These are phyloP conservation scores for Eupithecia tripunctaria DNA, from an alignment of 2,888 invertebrate species.

Conservation along the genomic window DNA sequence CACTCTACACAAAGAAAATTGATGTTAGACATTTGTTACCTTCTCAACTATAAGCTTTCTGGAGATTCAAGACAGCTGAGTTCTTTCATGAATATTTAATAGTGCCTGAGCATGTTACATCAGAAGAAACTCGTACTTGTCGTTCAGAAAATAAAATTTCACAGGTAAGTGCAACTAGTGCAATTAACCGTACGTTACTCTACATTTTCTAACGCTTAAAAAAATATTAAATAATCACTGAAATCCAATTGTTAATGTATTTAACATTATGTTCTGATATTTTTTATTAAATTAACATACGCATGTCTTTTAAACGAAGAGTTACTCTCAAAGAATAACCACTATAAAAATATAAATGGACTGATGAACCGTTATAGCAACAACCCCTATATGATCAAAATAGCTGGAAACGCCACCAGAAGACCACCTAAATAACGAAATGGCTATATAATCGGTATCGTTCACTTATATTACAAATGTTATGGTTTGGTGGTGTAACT, in stretches of 20 bases:
- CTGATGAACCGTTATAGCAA: background rate
- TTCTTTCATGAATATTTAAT: background rate
- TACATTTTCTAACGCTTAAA: background rate
- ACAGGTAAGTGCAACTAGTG: no score
- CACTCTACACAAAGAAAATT: conserved; percentile 13
- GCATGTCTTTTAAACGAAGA: no score
- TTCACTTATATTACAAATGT: background rate
- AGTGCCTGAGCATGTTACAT: background rate
- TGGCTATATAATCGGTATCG: background rate
- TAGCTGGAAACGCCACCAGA: background rate
- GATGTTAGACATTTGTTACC: background rate
- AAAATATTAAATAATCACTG: no score
- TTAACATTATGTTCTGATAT: no score
- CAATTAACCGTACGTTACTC: no score
- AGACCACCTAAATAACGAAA: background rate
- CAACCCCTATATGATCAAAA: background rate
- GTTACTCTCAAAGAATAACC: no score
- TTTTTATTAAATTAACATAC: no score
- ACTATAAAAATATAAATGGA: no score
- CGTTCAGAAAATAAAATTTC: no score
- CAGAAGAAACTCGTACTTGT: background rate
- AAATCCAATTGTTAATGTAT: no score
- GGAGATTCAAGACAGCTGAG: background rate
- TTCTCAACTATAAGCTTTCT: background rate
- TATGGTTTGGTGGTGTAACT: conserved; percentile 36